Base-by-base conservation (phyloP, 1,140 invertebrate genomes). In the Charaxes varanes region DNA sequence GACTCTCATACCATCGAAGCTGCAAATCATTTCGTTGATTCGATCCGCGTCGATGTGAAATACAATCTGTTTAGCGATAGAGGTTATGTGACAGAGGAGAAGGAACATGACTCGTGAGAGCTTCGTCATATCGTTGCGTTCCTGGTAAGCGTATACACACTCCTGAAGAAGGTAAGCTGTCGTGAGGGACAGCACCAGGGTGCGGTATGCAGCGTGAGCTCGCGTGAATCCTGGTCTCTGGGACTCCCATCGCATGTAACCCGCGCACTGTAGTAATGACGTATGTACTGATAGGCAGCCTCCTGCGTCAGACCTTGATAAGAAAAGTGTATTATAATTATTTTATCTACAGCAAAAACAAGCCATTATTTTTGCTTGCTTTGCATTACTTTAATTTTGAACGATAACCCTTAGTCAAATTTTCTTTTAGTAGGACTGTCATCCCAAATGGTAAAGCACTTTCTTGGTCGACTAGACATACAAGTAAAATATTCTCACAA, bases 41-140 rank as follows among this genome's bases (percentile, higher is more conserved):
- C 56, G 38, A 3, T 48, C 53, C 0, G 71, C 71, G 17, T 64
- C 59, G 2, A 13, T 6, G 16, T 63, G 55, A 42, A 81, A 73
- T 16, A 74, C 67, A 6, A 70, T 10, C 36, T 81, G 77, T 48
- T 81, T 81, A 2, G 47, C 61, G 33, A 73, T 53, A 6, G 77
- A 74, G 1, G 77, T 78, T 26, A 78, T 47, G 51, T 81, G 77
- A 41, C 77, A 81, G 13, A 81, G 56, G 32, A 81, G 47, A 24
- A 81, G 53, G 46, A 78, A 81, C 72, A 81, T 68, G 12, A 81
- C 77, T 3, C 66, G 61, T 0, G 73, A 65, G 11, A 81, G 37
- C 27, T 69, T 69, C 3, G 50, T 49, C 66, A 81, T 68, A 30
- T 77, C 66, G 6, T 33, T 15, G 0, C 54, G 62, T 37, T 61